A percentile compares a stretch with the other conserved stretches of the same genome.
phyloP scores from a whole-genome alignment of 2,888 invertebrate genomes.

The Sinopyrophorus schimmeli region DNA sequence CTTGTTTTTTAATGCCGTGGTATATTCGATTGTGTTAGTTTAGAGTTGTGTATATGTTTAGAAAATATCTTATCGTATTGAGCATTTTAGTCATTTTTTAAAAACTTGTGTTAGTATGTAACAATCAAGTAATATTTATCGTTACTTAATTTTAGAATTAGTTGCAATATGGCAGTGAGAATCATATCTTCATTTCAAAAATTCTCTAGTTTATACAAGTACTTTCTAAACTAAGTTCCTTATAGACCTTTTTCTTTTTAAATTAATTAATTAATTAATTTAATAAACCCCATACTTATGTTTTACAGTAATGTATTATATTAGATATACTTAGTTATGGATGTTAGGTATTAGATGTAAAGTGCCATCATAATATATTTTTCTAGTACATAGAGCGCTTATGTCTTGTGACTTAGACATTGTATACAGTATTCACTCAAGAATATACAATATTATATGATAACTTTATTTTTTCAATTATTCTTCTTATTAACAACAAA shows the following conservation, averaged over 20 bases:
- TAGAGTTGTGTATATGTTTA: constrained; percentile 29
- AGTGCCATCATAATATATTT: constrained; percentile 58
- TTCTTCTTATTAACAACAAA: too few species aligned
- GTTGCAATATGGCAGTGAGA: constrained; percentile 8
- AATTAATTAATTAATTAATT: too few species aligned
- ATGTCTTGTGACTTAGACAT: constrained; percentile 57
- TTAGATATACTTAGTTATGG: constrained; percentile 29
- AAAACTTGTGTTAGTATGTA: constrained; percentile 11
- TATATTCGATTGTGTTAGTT: constrained; percentile 22
- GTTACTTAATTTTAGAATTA: constrained; percentile 18
- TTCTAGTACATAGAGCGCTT: constrained; percentile 58
- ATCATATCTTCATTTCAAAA: neutral
- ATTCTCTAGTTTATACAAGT: constrained; percentile 4
- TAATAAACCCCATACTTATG: constrained; percentile 8
- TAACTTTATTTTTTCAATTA: constrained; percentile 1
- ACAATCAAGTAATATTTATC: constrained; percentile 15
- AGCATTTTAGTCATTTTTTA: constrained; percentile 24
- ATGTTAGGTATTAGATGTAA: constrained; percentile 48
- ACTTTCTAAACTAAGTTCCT: constrained; percentile 11
- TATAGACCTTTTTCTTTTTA: constrained; percentile 15
- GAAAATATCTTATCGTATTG: constrained; percentile 20
- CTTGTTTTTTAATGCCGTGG: constrained; percentile 6
- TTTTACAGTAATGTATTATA: constrained; percentile 29
- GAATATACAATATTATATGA: constrained; percentile 54
- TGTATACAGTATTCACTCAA: constrained; percentile 57